phyloP scores from a whole-genome alignment of 2,113 vertebrate genomes.

The Carlito syrichta region DNA sequence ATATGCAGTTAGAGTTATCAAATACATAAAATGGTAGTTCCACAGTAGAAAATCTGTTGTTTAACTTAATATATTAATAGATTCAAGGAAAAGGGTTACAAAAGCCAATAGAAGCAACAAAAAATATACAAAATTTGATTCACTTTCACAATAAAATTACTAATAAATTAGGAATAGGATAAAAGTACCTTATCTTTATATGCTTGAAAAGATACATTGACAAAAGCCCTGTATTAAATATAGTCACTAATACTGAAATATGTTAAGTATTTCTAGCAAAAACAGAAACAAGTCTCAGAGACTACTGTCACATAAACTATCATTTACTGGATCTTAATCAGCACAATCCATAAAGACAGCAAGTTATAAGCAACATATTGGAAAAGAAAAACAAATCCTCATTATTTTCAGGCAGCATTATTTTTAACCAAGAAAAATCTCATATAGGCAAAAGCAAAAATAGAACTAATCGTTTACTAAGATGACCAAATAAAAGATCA shows the following conservation, averaged over 20 bases:
- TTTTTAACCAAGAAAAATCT: not conserved
- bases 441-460: not conserved
- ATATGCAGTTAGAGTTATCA: not conserved
- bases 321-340: not conserved
- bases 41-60: not conserved
- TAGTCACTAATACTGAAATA: not conserved
- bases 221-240: not conserved
- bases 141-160: not conserved
- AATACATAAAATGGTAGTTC: not conserved
- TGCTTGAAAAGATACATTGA: not conserved
- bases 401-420: not conserved
- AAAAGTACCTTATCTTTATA: not conserved
- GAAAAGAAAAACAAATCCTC: not conserved
- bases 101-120: not conserved
- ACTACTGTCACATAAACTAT: not conserved
- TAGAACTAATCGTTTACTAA: not conserved
- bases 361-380: not conserved
- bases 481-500: not conserved
- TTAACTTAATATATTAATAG: not conserved
- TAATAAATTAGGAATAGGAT: not conserved
- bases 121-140: not conserved
- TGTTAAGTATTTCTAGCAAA: not conserved
- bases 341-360: not conserved
- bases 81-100: not conserved
- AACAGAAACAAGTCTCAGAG: not conserved